Evolutionary conservation across 2,888 invertebrate species (phyloP).

Genomic region (Drosophila prolongata): DNA sequence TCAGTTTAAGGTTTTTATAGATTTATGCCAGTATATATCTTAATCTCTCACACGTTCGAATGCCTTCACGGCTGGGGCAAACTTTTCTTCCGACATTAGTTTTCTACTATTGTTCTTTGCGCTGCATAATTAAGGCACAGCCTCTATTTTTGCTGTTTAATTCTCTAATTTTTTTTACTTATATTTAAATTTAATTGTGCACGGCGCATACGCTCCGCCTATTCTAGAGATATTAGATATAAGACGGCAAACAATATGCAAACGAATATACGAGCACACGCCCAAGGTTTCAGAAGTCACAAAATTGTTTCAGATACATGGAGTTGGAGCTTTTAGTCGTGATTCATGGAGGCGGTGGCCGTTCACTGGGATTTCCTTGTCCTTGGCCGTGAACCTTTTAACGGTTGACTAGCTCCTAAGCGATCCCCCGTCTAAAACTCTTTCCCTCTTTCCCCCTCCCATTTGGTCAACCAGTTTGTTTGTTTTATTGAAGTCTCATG

Average conservation of each 20-base stretch:
- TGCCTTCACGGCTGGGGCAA: constrained; percentile 19
- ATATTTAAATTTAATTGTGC: constrained; percentile 73
- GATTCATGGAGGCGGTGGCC: constrained; percentile 63
- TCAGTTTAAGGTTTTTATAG: constrained; percentile 18
- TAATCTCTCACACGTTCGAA: constrained; percentile 16
- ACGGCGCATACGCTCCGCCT: constrained; percentile 42
- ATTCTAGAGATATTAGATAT: constrained; percentile 70
- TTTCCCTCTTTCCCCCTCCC: background rate
- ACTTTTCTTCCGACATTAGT: constrained; percentile 68
- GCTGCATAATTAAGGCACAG: constrained; percentile 58
- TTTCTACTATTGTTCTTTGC: constrained; percentile 49
- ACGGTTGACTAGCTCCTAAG: constrained; percentile 63
- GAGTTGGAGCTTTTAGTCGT: constrained; percentile 50
- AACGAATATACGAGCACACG: constrained; percentile 40
- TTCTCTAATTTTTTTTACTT: constrained; percentile 39
- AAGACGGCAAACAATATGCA: constrained; percentile 55
- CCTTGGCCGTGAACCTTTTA: constrained; percentile 80
- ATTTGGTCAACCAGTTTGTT: constrained; percentile 65
- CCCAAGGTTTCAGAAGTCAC: constrained; percentile 79
- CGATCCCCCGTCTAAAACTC: constrained; percentile 31
- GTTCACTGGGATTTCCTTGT: constrained; percentile 81
- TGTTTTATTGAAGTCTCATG: constrained; percentile 79
- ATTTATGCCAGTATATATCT: background rate
- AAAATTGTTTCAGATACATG: constrained; percentile 62
- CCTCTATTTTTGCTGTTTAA: constrained; percentile 40